phyloP scores from a whole-genome alignment of 2,888 invertebrate species.

The Meiosimyza platycephala region DNA sequence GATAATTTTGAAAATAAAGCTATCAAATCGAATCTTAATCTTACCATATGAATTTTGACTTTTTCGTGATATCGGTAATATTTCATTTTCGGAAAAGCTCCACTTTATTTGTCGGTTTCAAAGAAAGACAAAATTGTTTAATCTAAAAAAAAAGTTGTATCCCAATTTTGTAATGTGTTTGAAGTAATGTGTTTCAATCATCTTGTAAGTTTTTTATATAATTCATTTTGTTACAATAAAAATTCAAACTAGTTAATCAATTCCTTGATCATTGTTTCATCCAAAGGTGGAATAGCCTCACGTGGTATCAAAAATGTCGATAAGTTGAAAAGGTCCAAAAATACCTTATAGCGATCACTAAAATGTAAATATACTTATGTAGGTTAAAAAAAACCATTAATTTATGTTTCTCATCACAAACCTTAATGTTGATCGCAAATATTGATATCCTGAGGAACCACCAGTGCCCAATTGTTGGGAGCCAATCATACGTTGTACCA shows the following conservation, averaged over 20 bases:
- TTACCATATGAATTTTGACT: no score
- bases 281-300: conserved; percentile 88
- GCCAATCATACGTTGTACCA: conserved; percentile 99
- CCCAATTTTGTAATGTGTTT: no score
- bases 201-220: no score
- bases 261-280: conserved; percentile 75
- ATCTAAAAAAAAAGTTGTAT: no score
- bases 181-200: no score
- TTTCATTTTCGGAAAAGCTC: no score
- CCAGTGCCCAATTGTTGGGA: conserved; percentile 96
- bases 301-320: conserved; percentile 96
- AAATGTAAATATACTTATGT: conserved; percentile 54
- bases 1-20: no score
- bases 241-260: conserved; percentile 51
- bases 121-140: no score
- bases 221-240: no score
- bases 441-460: conserved; percentile 98
- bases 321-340: conserved; percentile 95
- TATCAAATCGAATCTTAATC: no score
- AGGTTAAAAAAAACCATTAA: conserved; percentile 11
- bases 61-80: no score
- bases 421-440: conserved; percentile 96
- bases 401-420: conserved; percentile 61
- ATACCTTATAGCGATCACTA: conserved; percentile 99
- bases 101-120: no score